Conservation (phyloP, 1,140 invertebrate genomes). For the Sycobia sp. region DNA sequence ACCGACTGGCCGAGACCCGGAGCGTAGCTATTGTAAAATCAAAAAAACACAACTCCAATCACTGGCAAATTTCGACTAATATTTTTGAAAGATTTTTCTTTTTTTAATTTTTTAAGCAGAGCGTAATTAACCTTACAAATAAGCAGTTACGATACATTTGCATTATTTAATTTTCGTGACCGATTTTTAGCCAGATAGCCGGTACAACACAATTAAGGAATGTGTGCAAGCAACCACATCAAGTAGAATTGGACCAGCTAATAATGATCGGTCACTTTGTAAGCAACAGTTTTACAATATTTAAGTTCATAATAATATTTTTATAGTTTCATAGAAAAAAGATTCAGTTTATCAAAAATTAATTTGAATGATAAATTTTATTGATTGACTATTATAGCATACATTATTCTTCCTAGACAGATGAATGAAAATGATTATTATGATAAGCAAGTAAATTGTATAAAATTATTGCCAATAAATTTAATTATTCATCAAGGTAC, state of each 20-base stretch:
- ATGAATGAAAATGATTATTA: conserved; percentile 17
- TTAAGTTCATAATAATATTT: no score
- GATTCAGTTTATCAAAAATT: no score
- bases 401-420: no score
- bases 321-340: no score
- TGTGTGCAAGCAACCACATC: conserved; percentile 41
- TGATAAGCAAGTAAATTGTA: conserved; percentile 7
- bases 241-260: conserved; percentile 27
- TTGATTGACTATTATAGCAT: neutral
- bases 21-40: conserved; percentile 57
- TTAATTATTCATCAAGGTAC: conserved; percentile 7
- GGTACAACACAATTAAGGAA: conserved; percentile 54
- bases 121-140: conserved; percentile 16
- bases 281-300: conserved; percentile 10
- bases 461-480: neutral
- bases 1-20: conserved; percentile 57
- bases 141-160: neutral
- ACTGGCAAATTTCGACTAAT: conserved; percentile 53
- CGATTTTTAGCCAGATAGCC: conserved; percentile 55
- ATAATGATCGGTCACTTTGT: conserved; percentile 28
- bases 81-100: conserved; percentile 16
- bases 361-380: no score
- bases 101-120: conserved; percentile 19
- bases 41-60: conserved; percentile 61
- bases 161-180: conserved; percentile 41